Evolutionary conservation across 2,888 invertebrate genomes (phyloP), one percentile per base, ranked within the genome.

Genomic region (Limenitis camilla): DNA sequence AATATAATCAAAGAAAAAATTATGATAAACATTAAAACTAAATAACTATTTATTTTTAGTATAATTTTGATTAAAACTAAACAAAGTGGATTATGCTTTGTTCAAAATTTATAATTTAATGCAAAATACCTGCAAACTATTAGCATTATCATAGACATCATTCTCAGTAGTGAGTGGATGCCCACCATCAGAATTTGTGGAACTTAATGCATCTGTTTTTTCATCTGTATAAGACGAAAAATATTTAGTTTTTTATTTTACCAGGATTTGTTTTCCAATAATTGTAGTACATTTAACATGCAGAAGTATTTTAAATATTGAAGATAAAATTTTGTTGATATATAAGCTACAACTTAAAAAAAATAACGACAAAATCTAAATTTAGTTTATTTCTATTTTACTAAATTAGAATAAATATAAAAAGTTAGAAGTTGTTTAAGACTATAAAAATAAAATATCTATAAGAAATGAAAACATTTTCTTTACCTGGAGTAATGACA

Each of bases 151-250:
- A 84, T 90, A 81, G 65, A 88, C 55, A 70, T 85, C 82, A 66
- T 74, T 92, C 63, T 90, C 91, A 62, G 91, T 89, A 36, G 94
- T 95, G 27, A 95, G 81, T 2, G 95, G 95, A 82, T 95, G 95
- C 55, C 91, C 53, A 31, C 68, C 64, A 60, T 86, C 86, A 44
- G 41, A 40, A 40, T 32, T 51, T 7, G 36, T 30, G 11, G 11
- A 9, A 30, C 30, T 36, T 11, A 29, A 36, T 2, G 47, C 29
- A 50, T 48, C 28, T 35, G 33, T 45, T 31, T 51, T 52, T 39
- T 59, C 35, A 32, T 55, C 52, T 49, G 29, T 19, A 3, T 44
- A 39, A 48, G 7, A 36, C 39, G n/a, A 44, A 33, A 10, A 36
- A 33, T 44, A 28, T 35, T 27, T 32, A 5, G 19, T 8, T 19